These are phyloP conservation scores for Xiphophorus couchianus DNA, from an alignment of 2,113 vertebrate species.

Conservation along the genomic window DNA sequence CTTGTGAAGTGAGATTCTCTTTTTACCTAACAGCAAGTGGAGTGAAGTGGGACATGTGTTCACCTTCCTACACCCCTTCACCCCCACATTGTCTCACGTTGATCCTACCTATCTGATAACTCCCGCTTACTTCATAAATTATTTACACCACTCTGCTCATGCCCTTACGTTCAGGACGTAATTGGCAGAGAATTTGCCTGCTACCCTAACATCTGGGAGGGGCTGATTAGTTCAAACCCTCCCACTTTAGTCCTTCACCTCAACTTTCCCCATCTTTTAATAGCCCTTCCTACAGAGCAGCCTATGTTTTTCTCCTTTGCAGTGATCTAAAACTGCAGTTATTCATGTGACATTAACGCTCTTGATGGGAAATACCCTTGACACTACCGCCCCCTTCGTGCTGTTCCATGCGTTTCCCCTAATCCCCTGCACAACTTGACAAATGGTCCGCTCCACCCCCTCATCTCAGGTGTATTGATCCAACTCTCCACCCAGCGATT, in stretches of 20 bases:
- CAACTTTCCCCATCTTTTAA: conserved; percentile 9
- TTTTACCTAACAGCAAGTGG: conserved; percentile 53
- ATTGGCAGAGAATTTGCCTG: conserved; percentile 65
- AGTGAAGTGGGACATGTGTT: conserved; percentile 64
- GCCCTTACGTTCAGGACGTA: conserved; percentile 47
- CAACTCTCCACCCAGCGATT: conserved; percentile 33
- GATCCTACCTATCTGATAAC: conserved; percentile 28
- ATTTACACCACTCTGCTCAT: conserved; percentile 49
- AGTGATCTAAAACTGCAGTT: conserved; percentile 29
- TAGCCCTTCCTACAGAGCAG: not conserved
- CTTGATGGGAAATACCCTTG: conserved; percentile 65
- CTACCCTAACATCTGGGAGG: conserved; percentile 65
- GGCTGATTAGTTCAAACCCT: conserved; percentile 43
- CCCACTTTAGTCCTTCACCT: conserved; percentile 14
- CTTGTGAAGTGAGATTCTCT: conserved; percentile 41
- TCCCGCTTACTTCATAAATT: conserved; percentile 57
- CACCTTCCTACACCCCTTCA: conserved; percentile 17
- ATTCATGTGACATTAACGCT: conserved; percentile 54
- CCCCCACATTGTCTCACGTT: not conserved
- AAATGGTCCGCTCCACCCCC: conserved; percentile 58
- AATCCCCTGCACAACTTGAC: conserved; percentile 54
- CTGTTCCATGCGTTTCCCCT: conserved; percentile 21
- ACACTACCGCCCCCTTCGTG: conserved; percentile 45
- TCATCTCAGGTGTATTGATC: conserved; percentile 68
- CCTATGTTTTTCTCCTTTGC: not conserved